Conservation (phyloP, 2,113 vertebrate genomes). For the Rhinichthys klamathensis region DNA sequence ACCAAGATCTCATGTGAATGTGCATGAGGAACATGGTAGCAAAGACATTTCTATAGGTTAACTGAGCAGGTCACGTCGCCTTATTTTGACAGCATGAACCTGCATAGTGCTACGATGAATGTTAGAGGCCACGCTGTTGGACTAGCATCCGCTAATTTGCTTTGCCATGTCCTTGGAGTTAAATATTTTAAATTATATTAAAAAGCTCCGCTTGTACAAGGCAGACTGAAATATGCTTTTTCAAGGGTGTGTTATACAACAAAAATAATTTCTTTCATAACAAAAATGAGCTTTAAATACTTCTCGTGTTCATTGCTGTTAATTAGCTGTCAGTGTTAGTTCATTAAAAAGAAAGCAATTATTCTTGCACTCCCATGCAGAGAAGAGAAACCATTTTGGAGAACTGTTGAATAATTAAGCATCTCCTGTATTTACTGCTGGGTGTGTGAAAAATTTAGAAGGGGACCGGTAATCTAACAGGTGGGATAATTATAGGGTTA, state of each 20-base stretch:
- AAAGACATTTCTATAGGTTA: not conserved
- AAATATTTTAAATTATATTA: not conserved
- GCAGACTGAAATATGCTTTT: not conserved
- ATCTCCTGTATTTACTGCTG: conserved; percentile 35
- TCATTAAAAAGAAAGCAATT: conserved; percentile 20
- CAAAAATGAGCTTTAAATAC: not conserved
- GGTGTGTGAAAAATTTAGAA: not conserved
- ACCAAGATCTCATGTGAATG: not conserved
- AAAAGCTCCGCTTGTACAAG: not conserved
- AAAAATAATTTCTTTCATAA: conserved; percentile 1
- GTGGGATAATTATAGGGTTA: not conserved
- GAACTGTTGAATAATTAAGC: conserved; percentile 46
- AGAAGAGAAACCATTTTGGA: conserved; percentile 9
- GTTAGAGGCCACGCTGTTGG: not conserved
- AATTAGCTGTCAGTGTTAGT: not conserved
- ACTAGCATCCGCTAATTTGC: not conserved
- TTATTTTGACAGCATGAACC: not conserved
- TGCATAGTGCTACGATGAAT: not conserved
- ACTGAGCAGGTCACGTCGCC: not conserved
- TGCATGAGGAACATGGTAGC: not conserved
- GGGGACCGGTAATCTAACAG: not conserved
- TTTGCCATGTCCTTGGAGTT: not conserved
- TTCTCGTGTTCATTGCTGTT: not conserved
- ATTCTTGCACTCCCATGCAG: not conserved
- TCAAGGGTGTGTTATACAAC: not conserved